Percentiles rank a stretch among this genome's conserved stretches.
phyloP scores from a whole-genome alignment of 2,797 vertebrate genomes.

The Molossus alvarezi region DNA sequence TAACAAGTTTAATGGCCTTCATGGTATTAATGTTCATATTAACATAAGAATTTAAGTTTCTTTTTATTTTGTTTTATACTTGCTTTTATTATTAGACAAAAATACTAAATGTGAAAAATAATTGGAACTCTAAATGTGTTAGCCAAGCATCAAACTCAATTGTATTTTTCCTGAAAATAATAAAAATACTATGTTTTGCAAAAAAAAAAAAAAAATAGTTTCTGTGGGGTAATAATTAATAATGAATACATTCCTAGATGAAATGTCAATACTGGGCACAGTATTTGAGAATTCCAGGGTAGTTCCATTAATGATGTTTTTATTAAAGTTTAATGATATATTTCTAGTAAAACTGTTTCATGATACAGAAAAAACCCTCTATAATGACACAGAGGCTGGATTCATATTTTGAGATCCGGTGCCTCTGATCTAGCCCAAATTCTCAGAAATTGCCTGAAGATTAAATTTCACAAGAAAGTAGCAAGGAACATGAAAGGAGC shows the following conservation, averaged over 20 bases:
- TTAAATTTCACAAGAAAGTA: background rate
- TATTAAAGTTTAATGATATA: background rate
- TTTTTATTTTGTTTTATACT: background rate
- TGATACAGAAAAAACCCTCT: background rate
- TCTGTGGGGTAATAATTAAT: background rate
- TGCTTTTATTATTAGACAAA: conserved; percentile 10
- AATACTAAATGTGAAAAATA: conserved; percentile 15
- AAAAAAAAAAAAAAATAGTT: background rate
- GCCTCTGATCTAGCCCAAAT: background rate
- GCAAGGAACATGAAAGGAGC: background rate
- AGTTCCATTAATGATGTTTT: background rate
- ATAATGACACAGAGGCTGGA: background rate
- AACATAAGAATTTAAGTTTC: conserved; percentile 22
- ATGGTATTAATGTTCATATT: conserved; percentile 4
- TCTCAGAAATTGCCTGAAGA: conserved; percentile 28
- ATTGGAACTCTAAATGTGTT: background rate
- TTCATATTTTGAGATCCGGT: background rate
- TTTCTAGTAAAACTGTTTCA: background rate
- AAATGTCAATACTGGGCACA: background rate
- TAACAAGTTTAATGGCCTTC: background rate
- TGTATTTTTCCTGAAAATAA: background rate
- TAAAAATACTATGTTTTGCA: background rate
- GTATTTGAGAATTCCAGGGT: background rate
- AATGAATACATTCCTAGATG: background rate
- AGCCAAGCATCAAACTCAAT: background rate